phyloP scores from a whole-genome alignment of 2,797 vertebrate species.

The Takifugu ocellatus region DNA sequence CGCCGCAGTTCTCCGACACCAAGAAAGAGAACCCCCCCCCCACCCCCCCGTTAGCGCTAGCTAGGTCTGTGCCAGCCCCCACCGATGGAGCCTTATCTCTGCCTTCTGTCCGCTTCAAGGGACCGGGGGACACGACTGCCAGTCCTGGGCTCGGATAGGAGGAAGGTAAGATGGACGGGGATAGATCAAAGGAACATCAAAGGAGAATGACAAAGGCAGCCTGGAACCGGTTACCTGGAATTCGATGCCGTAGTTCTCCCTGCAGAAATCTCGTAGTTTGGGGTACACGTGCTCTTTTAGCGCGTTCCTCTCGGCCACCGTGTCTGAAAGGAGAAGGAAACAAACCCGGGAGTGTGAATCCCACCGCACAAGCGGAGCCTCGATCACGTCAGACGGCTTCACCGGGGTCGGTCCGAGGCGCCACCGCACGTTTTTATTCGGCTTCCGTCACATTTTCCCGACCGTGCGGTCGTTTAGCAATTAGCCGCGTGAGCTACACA shows the following conservation, averaged over 20 bases:
- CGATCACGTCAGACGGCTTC: background rate
- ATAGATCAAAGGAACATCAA: background rate
- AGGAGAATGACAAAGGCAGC: background rate
- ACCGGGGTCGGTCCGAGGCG: no score
- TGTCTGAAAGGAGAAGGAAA: conserved; percentile 78
- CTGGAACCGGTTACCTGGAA: conserved; percentile 85
- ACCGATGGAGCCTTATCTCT: conserved; percentile 55
- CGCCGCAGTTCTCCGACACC: conserved; percentile 28
- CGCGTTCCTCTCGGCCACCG: conserved; percentile 91
- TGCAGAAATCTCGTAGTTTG: conserved; percentile 97
- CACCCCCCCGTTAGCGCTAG: conserved; percentile 31
- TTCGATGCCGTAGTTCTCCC: conserved; percentile 98
- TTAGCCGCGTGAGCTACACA: no score
- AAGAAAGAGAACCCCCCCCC: conserved; percentile 50
- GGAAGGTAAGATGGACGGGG: no score
- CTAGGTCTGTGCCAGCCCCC: conserved; percentile 35
- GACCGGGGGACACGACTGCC: conserved; percentile 29
- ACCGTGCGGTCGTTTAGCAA: no score
- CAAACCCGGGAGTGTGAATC: background rate
- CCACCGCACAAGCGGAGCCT: background rate
- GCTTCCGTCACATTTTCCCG: no score
- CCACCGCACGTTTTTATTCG: no score
- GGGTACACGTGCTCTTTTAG: conserved; percentile 95
- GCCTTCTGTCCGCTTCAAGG: conserved; percentile 61
- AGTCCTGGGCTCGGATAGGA: background rate